Evolutionary conservation across 2,888 invertebrate genomes (phyloP).

Genomic region (Penaeus monodon): DNA sequence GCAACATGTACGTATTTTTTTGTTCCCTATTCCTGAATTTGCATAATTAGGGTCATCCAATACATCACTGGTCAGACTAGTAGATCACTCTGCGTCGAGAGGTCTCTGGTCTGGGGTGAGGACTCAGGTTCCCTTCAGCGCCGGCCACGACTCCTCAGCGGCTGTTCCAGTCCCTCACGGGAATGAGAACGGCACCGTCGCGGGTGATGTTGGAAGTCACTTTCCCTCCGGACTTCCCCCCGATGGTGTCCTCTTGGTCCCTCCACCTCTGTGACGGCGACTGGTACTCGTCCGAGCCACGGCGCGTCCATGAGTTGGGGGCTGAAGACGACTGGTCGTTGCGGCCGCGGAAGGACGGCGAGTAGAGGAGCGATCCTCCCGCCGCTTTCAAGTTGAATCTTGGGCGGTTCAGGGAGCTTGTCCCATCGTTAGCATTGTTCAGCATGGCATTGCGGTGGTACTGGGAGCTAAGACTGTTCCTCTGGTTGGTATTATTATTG

Average conservation of each 20-base stretch:
- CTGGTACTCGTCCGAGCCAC: constrained; percentile 44
- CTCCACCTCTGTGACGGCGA: constrained; percentile 23
- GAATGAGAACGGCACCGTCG: constrained; percentile 56
- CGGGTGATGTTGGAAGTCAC: constrained; percentile 43
- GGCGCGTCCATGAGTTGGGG: constrained; percentile 22
- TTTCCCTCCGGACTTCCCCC: constrained; percentile 33
- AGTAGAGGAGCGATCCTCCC: constrained; percentile 60
- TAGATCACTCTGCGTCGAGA: not conserved
- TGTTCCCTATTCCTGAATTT: not conserved
- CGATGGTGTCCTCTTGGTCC: constrained; percentile 39
- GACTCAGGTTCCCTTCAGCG: no score
- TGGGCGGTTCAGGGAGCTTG: constrained; percentile 48
- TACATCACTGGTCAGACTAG: not conserved
- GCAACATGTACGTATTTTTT: no score
- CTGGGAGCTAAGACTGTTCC: constrained; percentile 58
- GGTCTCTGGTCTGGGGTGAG: not conserved
- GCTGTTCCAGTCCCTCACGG: constrained; percentile 62
- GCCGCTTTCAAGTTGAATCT: constrained; percentile 62
- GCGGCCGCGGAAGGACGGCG: constrained; percentile 59
- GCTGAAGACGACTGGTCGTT: not conserved
- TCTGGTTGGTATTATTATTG: constrained; percentile 24
- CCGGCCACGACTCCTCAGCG: constrained; percentile 35
- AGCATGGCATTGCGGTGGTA: constrained; percentile 44
- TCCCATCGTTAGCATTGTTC: constrained; percentile 24
- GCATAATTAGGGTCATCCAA: not conserved